Evolutionary conservation across 2,113 vertebrate species (phyloP).

Genomic region (Eira barbara): DNA sequence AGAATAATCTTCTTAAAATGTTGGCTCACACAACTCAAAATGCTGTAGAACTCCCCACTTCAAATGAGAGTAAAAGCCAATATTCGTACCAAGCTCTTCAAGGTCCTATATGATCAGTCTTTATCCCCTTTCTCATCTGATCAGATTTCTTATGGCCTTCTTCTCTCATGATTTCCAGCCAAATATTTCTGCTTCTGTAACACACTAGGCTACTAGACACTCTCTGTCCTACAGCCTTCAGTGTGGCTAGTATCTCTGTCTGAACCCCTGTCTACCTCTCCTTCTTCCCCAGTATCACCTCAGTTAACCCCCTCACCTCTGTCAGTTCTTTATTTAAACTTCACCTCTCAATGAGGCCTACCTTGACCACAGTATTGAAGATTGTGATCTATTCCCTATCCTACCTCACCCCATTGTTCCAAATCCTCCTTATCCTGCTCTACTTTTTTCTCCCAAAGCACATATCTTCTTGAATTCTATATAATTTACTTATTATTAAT

Average conservation of each 20-base stretch:
- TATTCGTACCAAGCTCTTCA: background rate
- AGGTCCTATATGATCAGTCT: background rate
- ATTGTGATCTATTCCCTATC: background rate
- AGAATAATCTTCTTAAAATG: background rate
- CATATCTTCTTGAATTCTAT: background rate
- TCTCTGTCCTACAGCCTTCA: background rate
- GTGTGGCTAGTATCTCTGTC: background rate
- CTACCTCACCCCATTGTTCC: background rate
- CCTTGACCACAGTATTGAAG: background rate
- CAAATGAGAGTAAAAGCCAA: background rate
- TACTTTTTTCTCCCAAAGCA: background rate
- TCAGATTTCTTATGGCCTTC: rapidly evolving
- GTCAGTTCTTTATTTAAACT: background rate
- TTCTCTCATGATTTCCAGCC: background rate
- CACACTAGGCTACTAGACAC: background rate
- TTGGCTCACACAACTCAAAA: background rate
- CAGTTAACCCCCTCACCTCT: background rate
- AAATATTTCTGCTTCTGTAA: background rate
- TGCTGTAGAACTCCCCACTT: background rate
- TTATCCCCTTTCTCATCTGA: background rate
- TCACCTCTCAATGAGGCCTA: background rate
- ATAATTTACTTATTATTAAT: background rate
- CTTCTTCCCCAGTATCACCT: rapidly evolving
- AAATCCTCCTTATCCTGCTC: background rate
- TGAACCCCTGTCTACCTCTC: background rate